Evolutionary conservation across 2,888 invertebrate genomes (phyloP).

Genomic region (Smittia aterrima): DNA sequence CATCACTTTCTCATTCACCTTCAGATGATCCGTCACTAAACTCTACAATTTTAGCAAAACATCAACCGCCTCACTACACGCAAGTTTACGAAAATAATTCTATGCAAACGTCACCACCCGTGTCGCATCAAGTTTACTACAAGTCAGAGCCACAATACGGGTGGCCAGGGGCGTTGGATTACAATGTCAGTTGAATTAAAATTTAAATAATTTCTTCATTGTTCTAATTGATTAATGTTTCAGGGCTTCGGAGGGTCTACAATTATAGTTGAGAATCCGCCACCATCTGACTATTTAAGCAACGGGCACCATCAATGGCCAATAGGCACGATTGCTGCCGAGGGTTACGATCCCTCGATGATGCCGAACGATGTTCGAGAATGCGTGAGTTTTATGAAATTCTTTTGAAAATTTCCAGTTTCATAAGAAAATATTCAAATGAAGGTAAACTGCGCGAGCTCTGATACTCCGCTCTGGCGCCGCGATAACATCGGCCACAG

Average conservation of each 20-base stretch:
- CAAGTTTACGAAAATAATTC: constrained; percentile 47
- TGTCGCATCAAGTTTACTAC: constrained; percentile 34
- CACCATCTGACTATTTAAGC: constrained; percentile 41
- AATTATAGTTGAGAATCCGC: constrained; percentile 42
- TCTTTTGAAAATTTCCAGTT: no score
- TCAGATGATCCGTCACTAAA: constrained; percentile 51
- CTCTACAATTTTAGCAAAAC: constrained; percentile 48
- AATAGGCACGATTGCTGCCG: constrained; percentile 22
- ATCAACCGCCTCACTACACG: constrained; percentile 45
- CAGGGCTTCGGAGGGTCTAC: constrained; percentile 40
- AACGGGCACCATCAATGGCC: constrained; percentile 43
- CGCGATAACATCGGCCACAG: constrained; percentile 84
- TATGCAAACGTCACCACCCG: constrained; percentile 46
- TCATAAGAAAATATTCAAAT: background rate
- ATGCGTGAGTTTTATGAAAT: constrained; percentile 16
- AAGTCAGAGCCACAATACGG: constrained; percentile 42
- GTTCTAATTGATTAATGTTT: background rate
- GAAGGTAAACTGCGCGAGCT: constrained; percentile 59
- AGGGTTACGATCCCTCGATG: constrained; percentile 41
- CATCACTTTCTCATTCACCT: background rate
- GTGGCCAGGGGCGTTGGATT: constrained; percentile 40
- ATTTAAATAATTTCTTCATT: constrained; percentile 1
- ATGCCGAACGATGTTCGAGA: constrained; percentile 34
- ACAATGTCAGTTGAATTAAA: constrained; percentile 33
- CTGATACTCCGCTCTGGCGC: constrained; percentile 77